Percentiles rank a stretch among this genome's conserved stretches.
phyloP scores from a whole-genome alignment of 2,888 invertebrate species.

The Digitonthophagus gazella region DNA sequence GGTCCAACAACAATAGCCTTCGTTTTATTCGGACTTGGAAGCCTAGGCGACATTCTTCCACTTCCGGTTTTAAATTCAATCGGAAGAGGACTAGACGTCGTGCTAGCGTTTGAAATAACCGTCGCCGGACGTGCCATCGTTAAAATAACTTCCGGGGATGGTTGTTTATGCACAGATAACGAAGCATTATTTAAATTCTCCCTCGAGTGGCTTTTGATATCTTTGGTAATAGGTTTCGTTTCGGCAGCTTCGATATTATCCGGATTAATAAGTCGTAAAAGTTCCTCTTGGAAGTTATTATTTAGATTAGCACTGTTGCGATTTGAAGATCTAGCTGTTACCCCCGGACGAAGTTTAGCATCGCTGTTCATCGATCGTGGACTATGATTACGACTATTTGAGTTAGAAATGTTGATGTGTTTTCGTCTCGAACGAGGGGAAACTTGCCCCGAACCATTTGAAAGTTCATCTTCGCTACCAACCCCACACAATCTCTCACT shows the following conservation, averaged over 20 bases:
- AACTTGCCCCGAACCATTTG: conserved; percentile 56
- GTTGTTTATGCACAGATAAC: conserved; percentile 44
- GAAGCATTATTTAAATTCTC: conserved; percentile 47
- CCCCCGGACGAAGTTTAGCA: conserved; percentile 56
- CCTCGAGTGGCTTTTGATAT: conserved; percentile 41
- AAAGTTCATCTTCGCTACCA: conserved; percentile 56
- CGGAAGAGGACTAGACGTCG: conserved; percentile 57
- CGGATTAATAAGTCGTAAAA: conserved; percentile 78
- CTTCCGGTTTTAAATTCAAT: conserved; percentile 60
- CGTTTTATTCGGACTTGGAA: conserved; percentile 42
- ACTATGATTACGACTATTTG: conserved; percentile 60
- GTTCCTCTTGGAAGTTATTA: conserved; percentile 78
- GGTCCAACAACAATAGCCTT: conserved; percentile 42
- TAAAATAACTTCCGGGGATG: conserved; percentile 59
- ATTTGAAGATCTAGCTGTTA: conserved; percentile 53
- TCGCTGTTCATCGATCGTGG: conserved; percentile 60
- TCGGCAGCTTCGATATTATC: conserved; percentile 57
- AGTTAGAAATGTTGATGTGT: conserved; percentile 49
- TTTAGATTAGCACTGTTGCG: conserved; percentile 62
- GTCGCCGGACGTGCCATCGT: conserved; percentile 66
- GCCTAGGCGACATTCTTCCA: conserved; percentile 53
- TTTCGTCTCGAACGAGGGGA: conserved; percentile 56
- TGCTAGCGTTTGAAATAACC: conserved; percentile 63
- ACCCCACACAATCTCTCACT: conserved; percentile 44
- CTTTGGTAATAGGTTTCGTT: conserved; percentile 33